A percentile compares a stretch with the other conserved stretches of the same genome.
phyloP scores from a whole-genome alignment of 2,888 invertebrate species.

The Mythimna lalbum region DNA sequence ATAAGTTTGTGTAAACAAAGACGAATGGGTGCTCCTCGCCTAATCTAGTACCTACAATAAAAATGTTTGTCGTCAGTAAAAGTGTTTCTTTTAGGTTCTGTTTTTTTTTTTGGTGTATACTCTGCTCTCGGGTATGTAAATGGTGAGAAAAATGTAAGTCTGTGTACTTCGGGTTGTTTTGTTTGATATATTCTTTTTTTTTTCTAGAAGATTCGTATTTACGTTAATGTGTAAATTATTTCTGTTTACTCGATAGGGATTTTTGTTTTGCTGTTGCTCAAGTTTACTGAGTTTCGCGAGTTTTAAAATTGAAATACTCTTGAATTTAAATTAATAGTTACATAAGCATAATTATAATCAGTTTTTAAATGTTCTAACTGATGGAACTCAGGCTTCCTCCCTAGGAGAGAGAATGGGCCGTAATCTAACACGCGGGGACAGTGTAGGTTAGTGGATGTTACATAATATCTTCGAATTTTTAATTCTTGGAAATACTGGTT shows the following conservation, averaged over 20 bases:
- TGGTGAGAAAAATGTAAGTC: constrained; percentile 41
- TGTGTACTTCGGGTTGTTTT: constrained; percentile 27
- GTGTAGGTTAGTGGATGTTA: too few species aligned
- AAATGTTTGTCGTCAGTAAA: constrained; percentile 51
- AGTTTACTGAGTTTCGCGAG: not conserved
- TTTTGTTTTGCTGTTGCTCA: not conserved
- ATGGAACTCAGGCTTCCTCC: too few species aligned
- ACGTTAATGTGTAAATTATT: constrained; percentile 24
- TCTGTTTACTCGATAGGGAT: not conserved
- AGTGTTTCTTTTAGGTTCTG: constrained; percentile 38
- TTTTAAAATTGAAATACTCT: not conserved
- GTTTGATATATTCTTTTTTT: constrained; percentile 38
- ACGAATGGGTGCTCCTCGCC: constrained; percentile 47
- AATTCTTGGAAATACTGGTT: too few species aligned
- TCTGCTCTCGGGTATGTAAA: constrained; percentile 35
- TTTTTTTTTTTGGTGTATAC: constrained; percentile 35
- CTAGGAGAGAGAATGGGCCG: too few species aligned
- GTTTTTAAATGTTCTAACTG: too few species aligned
- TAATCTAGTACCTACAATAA: constrained; percentile 58
- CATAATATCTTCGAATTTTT: too few species aligned
- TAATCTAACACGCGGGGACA: too few species aligned
- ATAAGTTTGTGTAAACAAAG: constrained; percentile 62
- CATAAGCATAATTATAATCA: too few species aligned
- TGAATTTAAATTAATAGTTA: too few species aligned
- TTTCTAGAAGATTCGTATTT: not conserved